These are phyloP conservation scores for Epirrhoe tristata DNA, from an alignment of 2,888 invertebrate species.

Conservation along the genomic window DNA sequence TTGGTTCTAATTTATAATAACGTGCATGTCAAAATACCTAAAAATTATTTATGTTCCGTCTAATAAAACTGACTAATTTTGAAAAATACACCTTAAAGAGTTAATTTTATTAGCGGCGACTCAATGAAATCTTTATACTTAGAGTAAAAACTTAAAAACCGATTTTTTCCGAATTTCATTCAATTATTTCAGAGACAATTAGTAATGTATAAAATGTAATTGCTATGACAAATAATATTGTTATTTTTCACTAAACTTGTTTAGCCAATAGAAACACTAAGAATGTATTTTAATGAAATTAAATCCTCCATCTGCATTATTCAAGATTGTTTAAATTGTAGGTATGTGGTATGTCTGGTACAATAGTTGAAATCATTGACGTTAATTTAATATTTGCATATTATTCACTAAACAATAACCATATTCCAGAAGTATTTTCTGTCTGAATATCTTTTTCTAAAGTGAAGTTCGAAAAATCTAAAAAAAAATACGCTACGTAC, in stretches of 20 bases:
- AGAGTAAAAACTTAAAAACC: no score
- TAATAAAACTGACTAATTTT: not conserved
- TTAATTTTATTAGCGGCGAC: conserved; percentile 29
- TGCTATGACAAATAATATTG: not conserved
- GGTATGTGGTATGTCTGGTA: not conserved
- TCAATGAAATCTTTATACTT: not conserved
- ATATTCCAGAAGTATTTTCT: not conserved
- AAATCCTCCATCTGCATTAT: not conserved
- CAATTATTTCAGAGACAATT: no score
- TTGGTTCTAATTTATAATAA: conserved; percentile 67
- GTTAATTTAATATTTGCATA: conserved; percentile 1
- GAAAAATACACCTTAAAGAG: conserved; percentile 13
- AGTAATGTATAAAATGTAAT: no score
- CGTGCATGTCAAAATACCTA: conserved; percentile 56
- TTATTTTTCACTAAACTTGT: not conserved
- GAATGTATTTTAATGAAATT: not conserved
- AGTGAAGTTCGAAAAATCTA: not conserved
- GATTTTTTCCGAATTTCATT: no score
- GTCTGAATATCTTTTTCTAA: no score
- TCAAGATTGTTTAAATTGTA: conserved; percentile 1
- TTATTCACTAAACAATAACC: not conserved
- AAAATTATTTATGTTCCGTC: not conserved
- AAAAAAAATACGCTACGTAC: no score
- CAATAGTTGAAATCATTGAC: not conserved
- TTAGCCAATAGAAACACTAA: not conserved